phyloP scores from a whole-genome alignment of 2,113 vertebrate species.

The Tachycineta bicolor region DNA sequence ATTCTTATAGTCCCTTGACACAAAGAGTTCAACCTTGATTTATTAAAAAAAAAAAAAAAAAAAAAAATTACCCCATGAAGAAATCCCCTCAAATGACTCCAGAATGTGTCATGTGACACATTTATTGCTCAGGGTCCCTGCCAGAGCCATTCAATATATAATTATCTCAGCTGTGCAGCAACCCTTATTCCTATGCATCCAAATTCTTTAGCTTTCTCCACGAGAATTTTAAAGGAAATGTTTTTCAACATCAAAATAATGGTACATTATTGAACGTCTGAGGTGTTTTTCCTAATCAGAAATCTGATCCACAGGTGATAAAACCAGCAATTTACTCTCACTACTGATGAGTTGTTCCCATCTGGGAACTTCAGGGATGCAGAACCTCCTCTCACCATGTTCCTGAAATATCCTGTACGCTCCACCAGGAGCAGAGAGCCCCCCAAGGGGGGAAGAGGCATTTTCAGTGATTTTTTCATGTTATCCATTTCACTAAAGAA shows the following conservation, averaged over 20 bases:
- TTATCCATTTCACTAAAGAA: not conserved
- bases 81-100: not conserved
- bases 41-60: not conserved
- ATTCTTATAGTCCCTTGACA: not conserved
- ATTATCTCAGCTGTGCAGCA: slow-evolving; percentile 21
- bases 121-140: slow-evolving; percentile 24
- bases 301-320: not conserved
- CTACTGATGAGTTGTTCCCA: not conserved
- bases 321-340: not conserved
- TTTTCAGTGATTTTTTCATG: not conserved
- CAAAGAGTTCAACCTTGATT: not conserved
- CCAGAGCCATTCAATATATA: slow-evolving; percentile 1
- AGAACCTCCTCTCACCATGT: accelerated
- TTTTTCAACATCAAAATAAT: not conserved
- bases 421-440: not conserved
- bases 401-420: not conserved
- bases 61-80: not conserved
- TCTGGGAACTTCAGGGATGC: not conserved
- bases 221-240: not conserved
- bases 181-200: not conserved
- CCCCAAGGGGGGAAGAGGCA: not conserved
- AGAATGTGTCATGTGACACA: slow-evolving; percentile 5
- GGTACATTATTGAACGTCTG: not conserved
- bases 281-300: not conserved
- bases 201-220: slow-evolving; percentile 1